These are phyloP conservation scores for Lordiphosa clarofinis DNA, from an alignment of 1,140 invertebrate species.

Conservation along the genomic window DNA sequence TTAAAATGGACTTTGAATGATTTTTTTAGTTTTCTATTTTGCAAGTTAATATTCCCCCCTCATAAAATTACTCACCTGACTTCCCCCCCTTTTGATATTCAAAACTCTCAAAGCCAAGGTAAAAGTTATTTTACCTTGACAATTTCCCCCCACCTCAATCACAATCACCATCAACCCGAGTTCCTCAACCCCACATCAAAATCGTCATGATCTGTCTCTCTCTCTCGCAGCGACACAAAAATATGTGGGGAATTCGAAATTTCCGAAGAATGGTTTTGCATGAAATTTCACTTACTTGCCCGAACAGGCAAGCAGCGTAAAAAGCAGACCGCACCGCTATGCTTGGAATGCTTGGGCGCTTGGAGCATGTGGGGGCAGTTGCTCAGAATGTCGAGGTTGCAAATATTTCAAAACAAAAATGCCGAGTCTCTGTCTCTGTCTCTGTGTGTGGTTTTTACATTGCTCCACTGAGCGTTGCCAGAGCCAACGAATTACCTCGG, in stretches of 20 bases:
- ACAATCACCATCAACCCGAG: background rate
- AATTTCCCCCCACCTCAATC: too few relatives aligned
- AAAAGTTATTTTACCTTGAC: too few relatives aligned
- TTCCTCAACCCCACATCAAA: background rate
- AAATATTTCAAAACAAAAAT: constrained; percentile 18
- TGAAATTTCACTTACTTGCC: constrained; percentile 75
- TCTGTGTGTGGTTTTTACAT: constrained; percentile 25
- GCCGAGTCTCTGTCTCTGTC: background rate
- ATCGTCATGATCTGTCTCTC: too few relatives aligned
- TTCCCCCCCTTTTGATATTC: too few relatives aligned
- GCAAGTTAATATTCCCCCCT: too few relatives aligned
- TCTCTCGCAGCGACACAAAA: constrained; percentile 40
- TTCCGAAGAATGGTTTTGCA: constrained; percentile 74
- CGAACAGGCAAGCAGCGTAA: constrained; percentile 65
- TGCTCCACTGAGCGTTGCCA: constrained; percentile 40
- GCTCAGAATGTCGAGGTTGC: constrained; percentile 17
- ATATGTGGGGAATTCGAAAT: constrained; percentile 76
- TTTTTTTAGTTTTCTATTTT: too few relatives aligned
- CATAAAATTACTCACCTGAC: too few relatives aligned
- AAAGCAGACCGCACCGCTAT: constrained; percentile 66
- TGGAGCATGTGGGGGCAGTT: constrained; percentile 29
- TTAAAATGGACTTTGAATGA: too few relatives aligned
- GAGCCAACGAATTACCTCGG: constrained; percentile 38
- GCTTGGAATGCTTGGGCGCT: constrained; percentile 57
- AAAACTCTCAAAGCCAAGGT: too few relatives aligned